Conservation (phyloP, 2,113 vertebrate species). For the Phalacrocorax carbo region DNA sequence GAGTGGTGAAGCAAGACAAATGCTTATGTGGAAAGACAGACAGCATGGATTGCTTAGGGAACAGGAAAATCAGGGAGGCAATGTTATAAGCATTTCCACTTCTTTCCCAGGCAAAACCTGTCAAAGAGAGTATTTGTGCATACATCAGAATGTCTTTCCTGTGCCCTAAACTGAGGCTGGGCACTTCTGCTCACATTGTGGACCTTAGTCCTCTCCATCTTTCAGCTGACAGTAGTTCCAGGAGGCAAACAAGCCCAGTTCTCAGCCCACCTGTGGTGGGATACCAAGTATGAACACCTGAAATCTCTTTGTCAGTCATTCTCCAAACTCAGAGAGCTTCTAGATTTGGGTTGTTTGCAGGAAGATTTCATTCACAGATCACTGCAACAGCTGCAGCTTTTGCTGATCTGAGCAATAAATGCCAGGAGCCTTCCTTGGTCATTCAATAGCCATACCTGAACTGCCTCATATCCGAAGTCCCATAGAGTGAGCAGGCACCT, state of each 20-base stretch:
- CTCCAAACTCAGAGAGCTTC: not conserved
- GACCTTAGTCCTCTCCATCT: not conserved
- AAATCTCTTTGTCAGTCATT: not conserved
- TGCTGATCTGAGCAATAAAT: not conserved
- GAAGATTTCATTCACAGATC: not conserved
- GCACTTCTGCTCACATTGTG: not conserved
- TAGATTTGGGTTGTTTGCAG: not conserved
- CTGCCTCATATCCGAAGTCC: not conserved
- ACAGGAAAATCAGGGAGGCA: not conserved
- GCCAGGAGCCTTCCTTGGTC: not conserved
- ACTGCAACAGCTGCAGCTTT: not conserved
- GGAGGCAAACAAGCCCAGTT: not conserved
- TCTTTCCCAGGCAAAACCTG: not conserved
- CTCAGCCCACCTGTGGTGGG: not conserved
- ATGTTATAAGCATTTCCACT: not conserved
- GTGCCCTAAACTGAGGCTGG: not conserved
- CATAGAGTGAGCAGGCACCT: not conserved
- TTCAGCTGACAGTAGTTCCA: not conserved
- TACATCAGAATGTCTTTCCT: not conserved
- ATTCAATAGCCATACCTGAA: not conserved
- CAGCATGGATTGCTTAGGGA: not conserved
- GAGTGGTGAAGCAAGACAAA: not conserved
- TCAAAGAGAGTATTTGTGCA: not conserved
- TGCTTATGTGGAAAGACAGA: not conserved
- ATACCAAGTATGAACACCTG: not conserved